Percentiles rank a stretch among this genome's conserved stretches.
Conservation (phyloP, 2,797 vertebrate species). For the Geotrypetes seraphini region DNA sequence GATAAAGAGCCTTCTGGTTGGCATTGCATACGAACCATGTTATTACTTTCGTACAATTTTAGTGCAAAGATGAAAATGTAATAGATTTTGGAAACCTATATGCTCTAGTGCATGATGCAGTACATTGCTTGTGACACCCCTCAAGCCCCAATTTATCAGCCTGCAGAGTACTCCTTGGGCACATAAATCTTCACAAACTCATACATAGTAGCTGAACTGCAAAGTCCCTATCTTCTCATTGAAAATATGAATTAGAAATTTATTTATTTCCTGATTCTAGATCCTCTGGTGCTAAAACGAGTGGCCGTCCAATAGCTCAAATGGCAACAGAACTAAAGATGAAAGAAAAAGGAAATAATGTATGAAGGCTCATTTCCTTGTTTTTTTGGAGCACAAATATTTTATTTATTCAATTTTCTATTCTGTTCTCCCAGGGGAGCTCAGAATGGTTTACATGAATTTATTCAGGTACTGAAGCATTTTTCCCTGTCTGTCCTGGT, state of each 20-base stretch:
- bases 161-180: constrained; percentile 39
- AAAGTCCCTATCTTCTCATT: constrained; percentile 1
- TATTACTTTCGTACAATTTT: constrained; percentile 44
- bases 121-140: constrained; percentile 49
- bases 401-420: no score
- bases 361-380: no score
- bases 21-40: constrained; percentile 13
- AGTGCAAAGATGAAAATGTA: constrained; percentile 28
- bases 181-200: constrained; percentile 46
- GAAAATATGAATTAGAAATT: neutral
- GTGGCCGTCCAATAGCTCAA: no score
- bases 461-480: no score
- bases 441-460: no score
- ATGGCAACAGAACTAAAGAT: no score
- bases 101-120: constrained; percentile 30
- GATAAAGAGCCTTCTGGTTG: constrained; percentile 29
- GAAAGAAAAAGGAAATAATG: no score
- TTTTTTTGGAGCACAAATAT: no score
- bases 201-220: constrained; percentile 14
- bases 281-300: no score
- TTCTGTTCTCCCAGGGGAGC: no score
- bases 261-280: no score
- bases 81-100: constrained; percentile 49
- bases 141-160: constrained; percentile 55
- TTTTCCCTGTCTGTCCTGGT: no score